Evolutionary conservation across 2,797 vertebrate genomes (phyloP).

Genomic region (Prunella strophiata): DNA sequence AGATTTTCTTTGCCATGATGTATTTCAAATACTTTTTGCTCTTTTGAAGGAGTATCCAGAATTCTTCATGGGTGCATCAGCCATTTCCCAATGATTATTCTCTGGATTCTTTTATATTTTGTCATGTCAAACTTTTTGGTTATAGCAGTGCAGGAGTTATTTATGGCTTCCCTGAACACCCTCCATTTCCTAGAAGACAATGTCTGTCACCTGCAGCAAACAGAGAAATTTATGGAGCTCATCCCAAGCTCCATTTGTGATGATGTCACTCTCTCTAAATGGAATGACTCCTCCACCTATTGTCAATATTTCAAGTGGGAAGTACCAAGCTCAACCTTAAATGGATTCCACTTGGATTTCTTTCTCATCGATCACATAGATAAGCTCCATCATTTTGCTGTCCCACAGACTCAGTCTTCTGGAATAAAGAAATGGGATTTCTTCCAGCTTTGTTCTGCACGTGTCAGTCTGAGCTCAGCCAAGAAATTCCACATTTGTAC

Average conservation of each 20-base stretch:
- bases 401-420: not conserved
- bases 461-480: not conserved
- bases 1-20: not conserved
- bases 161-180: constrained; percentile 21
- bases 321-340: constrained; percentile 6
- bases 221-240: constrained; percentile 35
- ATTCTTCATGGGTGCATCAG: not conserved
- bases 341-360: constrained; percentile 12
- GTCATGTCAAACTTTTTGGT: not conserved
- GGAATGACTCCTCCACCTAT: constrained; percentile 43
- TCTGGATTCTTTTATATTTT: not conserved
- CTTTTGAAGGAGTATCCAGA: not conserved
- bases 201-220: constrained; percentile 48
- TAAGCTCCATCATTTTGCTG: not conserved
- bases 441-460: not conserved
- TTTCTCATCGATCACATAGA: not conserved
- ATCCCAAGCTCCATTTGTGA: constrained; percentile 47
- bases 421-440: not conserved
- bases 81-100: not conserved
- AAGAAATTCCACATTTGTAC: not conserved
- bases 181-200: constrained; percentile 49
- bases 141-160: constrained; percentile 3
- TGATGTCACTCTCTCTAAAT: constrained; percentile 58
- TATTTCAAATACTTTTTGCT: not conserved
- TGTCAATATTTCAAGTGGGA: constrained; percentile 52